Evolutionary conservation across 2,113 vertebrate genomes (phyloP).

Genomic region (Nesoenas mayeri): DNA sequence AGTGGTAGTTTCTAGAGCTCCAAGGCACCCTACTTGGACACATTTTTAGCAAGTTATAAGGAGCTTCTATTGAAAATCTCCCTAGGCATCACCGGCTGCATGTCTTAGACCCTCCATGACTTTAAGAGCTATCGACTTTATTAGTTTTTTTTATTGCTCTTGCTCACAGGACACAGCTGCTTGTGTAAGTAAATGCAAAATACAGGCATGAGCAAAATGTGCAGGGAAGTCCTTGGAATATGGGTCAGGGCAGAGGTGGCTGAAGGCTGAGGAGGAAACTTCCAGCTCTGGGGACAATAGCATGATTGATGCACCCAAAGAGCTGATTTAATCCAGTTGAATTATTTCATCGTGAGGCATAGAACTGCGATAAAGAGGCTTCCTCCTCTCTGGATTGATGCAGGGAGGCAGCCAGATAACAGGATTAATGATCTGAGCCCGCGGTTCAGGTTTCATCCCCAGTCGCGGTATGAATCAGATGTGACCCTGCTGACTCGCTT

Average conservation of each 20-base stretch:
- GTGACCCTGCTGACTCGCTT: constrained; percentile 37
- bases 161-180: background rate
- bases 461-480: constrained; percentile 30
- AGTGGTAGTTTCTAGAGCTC: background rate
- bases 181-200: background rate
- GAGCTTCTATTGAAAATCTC: background rate
- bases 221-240: constrained; percentile 57
- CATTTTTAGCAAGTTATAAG: background rate
- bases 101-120: background rate
- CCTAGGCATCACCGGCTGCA: background rate
- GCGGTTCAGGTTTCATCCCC: constrained; percentile 25
- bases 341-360: constrained; percentile 58
- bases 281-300: constrained; percentile 57
- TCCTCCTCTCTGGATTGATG: constrained; percentile 52
- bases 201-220: background rate
- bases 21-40: background rate
- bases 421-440: constrained; percentile 59
- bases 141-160: background rate
- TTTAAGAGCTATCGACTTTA: background rate
- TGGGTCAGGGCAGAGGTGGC: constrained; percentile 56
- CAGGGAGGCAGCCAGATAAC: constrained; percentile 63
- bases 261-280: constrained; percentile 47
- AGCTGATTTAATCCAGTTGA: constrained; percentile 56
- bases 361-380: constrained; percentile 35
- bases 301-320: constrained; percentile 39